Evolutionary conservation across 2,113 vertebrate species (phyloP).

Genomic region (Manacus vitellinus): DNA sequence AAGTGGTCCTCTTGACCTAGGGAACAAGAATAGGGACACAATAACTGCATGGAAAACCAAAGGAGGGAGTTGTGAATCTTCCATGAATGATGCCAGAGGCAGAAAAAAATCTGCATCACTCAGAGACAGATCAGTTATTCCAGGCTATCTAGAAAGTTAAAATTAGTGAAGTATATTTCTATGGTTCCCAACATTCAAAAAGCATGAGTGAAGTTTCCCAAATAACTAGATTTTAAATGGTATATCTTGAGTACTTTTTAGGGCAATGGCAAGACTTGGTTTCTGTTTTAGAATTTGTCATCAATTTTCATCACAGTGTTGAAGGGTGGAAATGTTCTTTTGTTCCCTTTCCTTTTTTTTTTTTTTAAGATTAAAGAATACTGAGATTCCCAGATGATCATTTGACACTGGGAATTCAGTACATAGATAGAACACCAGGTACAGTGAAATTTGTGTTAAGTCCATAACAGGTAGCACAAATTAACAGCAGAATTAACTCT

Average conservation of each 20-base stretch:
- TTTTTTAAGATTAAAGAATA: not conserved
- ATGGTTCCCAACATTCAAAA: not conserved
- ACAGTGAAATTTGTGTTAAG: not conserved
- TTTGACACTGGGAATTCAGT: not conserved
- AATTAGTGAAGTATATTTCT: not conserved
- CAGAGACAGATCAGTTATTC: not conserved
- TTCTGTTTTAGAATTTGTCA: not conserved
- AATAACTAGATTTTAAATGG: not conserved
- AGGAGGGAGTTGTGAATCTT: not conserved
- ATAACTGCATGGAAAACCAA: not conserved
- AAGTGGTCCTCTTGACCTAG: not conserved
- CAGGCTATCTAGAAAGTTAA: not conserved
- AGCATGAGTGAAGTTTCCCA: not conserved
- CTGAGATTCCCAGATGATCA: not conserved
- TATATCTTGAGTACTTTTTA: not conserved
- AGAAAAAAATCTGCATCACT: not conserved
- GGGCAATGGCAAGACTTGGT: not conserved
- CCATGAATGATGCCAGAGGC: not conserved
- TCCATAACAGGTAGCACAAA: not conserved
- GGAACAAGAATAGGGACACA: not conserved
- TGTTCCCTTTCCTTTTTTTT: not conserved
- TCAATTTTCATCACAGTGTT: not conserved
- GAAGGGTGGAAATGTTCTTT: not conserved
- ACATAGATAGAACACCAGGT: not conserved
- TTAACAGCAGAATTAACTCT: not conserved